Evolutionary conservation across 2,113 vertebrate species (phyloP), one percentile per base, ranked within the genome.

Genomic region (Gulo gulo): DNA sequence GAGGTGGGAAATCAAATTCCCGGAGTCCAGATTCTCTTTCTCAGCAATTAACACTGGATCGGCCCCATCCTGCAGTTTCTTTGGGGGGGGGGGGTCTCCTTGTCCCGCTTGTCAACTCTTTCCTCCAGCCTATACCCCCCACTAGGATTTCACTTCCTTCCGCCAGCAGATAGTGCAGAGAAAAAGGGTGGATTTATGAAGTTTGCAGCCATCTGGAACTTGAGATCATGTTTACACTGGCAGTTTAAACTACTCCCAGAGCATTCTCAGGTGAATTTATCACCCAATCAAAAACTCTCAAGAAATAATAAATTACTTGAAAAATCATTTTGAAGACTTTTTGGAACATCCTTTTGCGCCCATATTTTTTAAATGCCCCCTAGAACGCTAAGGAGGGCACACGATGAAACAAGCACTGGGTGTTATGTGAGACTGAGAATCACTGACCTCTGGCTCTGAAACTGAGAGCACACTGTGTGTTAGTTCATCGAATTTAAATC

Each of bases 311-410:
- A 15, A 61, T 61, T 24, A 36, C 13, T 88, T 80, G 21, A 65
- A 91, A 97, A 65, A 84, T 42, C 45, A 83, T 73, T 71, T 7
- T 31, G 24, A 71, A 57, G 34, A 73, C 39, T 31, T 83, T 88
- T 82, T 42, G 26, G 73, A 52, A 34, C 3, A 26, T 42, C 67
- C 7, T 23, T 45, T 31, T 59, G 6, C n/a, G 59, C 20, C 15
- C 34, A 39, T 26, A 67, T 9, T 18, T 84, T 83, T 80, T 14
- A 63, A 71, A 20, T 21, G 31, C 23, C 34, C 7, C 45, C 93
- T 67, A 61, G 45, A 16, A 69, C 18, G 4, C n/a, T 20, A 36
- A 36, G 67, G 67, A 69, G 67, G 34, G 34, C 34, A 69, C 7
- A 18, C 18, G 67, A n/a, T 20, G 16, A 8, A 7, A 36, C n/a